Evolutionary conservation across 2,113 vertebrate species (phyloP), one percentile per base, ranked within the genome.

Genomic region (Argyrosomus japonicus): DNA sequence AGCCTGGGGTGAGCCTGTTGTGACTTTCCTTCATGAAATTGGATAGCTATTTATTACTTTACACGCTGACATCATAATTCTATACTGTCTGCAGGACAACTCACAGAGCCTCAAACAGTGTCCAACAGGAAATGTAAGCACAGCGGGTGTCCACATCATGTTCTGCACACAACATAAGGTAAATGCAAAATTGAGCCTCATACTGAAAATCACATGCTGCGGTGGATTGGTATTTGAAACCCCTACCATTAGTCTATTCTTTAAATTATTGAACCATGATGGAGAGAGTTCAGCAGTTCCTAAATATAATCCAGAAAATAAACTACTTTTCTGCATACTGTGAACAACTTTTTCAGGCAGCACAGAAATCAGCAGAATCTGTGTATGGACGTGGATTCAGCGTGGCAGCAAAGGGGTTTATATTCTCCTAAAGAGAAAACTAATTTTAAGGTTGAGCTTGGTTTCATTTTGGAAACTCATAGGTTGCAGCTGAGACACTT

Each of bases 21-120:
- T 51, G 75, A 50, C 40, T 77, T 63, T 40, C 40, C 19, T 18
- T 77, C 47, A 67, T 77, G 67, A 74, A 65, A 82, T 7, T 32
- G 45, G 60, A 82, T 36, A 68, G 18, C 61, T 81, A 68, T 72
- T 77, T 25, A 78, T 90, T 64, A 68, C 71, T 64, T 13, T 36
- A 45, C 23, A 63, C 9, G 19, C 53, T 27, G 53, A 54, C 27
- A 70, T 68, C 21, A 75, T 54, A 56, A 74, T 79, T 73, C 71
- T 64, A 61, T 74, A 51, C 57, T 36, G 40, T 71, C 50, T 78
- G 51, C 69, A 64, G 29, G 79, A 84, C 50, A 77, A 18, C 8
- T 58, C 15, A 47, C 15, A 50, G 9, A 67, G 45, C 19, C 32
- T 14, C 68, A 58, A 53, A 40, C 43, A 53, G 18, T 53, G 58